Evolutionary conservation across 2,797 vertebrate genomes (phyloP), one percentile per base, ranked within the genome.

Genomic region (Delichon dasypus): DNA sequence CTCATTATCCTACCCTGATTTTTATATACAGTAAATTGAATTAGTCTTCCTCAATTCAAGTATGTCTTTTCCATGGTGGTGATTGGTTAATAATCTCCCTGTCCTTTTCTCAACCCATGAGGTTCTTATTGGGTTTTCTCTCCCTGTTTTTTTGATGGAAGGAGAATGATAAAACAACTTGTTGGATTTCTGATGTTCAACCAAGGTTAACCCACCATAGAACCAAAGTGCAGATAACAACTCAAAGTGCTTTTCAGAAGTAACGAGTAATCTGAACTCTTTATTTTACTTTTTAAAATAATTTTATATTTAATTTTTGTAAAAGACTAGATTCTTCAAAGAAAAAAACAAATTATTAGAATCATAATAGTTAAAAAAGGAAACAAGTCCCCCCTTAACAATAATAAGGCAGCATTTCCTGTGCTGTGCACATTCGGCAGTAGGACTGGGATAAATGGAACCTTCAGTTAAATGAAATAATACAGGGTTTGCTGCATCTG

Each of bases 381-480:
- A 54, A 48, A 36, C 9, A 47, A 72, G 84, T 20, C 2, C 15
- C 60, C 7, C 4, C 12, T 5, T 50, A 47, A 13, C 4, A 68
- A 40, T 40, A 60, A 27, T 11, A 51, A 57, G 5, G n/a, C 25
- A 79, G 3, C 25, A 67, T 86, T 93, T 92, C 48, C 47, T 66
- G 6, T 70, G 29, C 13, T 85, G 25, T 57, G 11, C 23, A 12
- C 61, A 42, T 74, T 81, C 93, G 72, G n/a, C 74, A 71, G 64
- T 40, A 32, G 29, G 25, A 66, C 26, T 44, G 23, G 61, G 32
- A 85, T 61, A 90, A 87, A 90, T 32, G 45, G 70, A 84, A 93
- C 53, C n/a, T 94, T 84, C 55, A 66, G 70, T 71, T 75, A 75
- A 90, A 89, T 75, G 40, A 77, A 93, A 86, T 80, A 96, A 86